phyloP scores from a whole-genome alignment of 2,888 invertebrate species.

The Troides helena region DNA sequence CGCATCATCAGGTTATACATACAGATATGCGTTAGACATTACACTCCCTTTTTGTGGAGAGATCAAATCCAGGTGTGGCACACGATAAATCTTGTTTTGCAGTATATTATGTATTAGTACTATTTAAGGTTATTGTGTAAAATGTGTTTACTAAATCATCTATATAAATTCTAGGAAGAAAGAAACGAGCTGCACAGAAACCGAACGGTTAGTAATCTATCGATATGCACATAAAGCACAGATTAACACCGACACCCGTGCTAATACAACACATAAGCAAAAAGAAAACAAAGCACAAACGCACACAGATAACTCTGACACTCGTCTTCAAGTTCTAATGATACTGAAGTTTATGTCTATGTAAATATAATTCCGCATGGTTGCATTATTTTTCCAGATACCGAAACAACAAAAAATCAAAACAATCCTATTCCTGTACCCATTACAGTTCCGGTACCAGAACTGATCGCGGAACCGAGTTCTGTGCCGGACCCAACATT shows the following conservation, averaged over 20 bases:
- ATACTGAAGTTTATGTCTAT: conserved; percentile 8
- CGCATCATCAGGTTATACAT: no score
- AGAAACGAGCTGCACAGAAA: conserved; percentile 39
- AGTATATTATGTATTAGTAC: no score
- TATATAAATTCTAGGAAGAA: conserved; percentile 40
- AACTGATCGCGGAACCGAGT: conserved; percentile 45
- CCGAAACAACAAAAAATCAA: conserved; percentile 66
- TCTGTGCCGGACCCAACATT: conserved; percentile 43
- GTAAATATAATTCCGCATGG: conserved; percentile 60
- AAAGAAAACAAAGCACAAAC: conserved; percentile 15
- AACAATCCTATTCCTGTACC: conserved; percentile 34
- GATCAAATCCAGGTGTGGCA: no score
- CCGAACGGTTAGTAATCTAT: conserved; percentile 35
- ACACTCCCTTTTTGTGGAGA: no score
- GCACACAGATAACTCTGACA: conserved; percentile 27
- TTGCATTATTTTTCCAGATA: conserved; percentile 73
- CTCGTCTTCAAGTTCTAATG: conserved; percentile 22
- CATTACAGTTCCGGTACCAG: conserved; percentile 55
- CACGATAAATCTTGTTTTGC: no score
- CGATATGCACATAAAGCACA: conserved; percentile 31
- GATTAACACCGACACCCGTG: conserved; percentile 37
- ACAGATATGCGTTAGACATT: no score
- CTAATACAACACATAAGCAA: conserved; percentile 38
- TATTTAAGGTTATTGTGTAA: no score
- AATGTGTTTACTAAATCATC: no score